These are phyloP conservation scores for Bradypodion pumilum DNA, from an alignment of 2,797 vertebrate species.

Conservation along the genomic window DNA sequence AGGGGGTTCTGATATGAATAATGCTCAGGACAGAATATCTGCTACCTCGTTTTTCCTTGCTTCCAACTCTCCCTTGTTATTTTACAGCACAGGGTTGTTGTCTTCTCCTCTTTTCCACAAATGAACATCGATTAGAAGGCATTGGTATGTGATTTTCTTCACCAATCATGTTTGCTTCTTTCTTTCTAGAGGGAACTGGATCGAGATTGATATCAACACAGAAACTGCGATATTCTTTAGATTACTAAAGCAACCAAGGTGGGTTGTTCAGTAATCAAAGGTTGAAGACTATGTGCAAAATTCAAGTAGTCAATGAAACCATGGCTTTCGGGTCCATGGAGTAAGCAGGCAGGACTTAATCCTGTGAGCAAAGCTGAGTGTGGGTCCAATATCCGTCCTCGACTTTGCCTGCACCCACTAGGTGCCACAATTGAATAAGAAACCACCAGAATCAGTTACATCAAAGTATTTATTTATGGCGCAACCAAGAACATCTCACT, in stretches of 20 bases:
- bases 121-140: conserved; percentile 74
- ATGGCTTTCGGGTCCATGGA: background rate
- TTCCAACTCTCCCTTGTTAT: conserved; percentile 4
- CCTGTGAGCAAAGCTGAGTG: no score
- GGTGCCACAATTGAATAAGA: background rate
- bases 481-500: no score
- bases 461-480: background rate
- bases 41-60: conserved; percentile 6
- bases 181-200: conserved; percentile 53
- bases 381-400: background rate
- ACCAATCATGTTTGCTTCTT: conserved; percentile 76
- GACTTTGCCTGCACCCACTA: background rate
- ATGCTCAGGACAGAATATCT: conserved; percentile 43
- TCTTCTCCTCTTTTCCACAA: conserved; percentile 68
- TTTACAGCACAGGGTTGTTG: conserved; percentile 52
- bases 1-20: conserved; percentile 31
- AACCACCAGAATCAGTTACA: no score
- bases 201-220: conserved; percentile 36
- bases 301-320: background rate
- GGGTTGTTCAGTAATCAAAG: conserved; percentile 5
- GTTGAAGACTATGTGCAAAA: background rate
- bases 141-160: conserved; percentile 70
- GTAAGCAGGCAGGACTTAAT: no score
- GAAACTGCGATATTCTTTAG: no score
- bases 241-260: conserved; percentile 46